Evolutionary conservation across 2,797 vertebrate species (phyloP).

Genomic region (Mionectes olivaceus): DNA sequence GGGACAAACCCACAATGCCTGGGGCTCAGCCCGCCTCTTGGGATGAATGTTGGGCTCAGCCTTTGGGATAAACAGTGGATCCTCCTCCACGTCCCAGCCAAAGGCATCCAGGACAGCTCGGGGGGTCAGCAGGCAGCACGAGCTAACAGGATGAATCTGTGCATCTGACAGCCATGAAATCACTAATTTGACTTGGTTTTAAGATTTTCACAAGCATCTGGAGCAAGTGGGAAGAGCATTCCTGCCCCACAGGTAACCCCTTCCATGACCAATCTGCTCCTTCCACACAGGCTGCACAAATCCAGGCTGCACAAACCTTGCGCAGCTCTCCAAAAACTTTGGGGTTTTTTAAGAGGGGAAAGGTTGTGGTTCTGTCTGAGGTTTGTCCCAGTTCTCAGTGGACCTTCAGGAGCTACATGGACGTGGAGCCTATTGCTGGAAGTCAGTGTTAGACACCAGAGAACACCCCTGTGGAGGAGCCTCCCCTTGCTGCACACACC

Average conservation of each 20-base stretch:
- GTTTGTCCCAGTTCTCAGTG: neutral
- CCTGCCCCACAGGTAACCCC: neutral
- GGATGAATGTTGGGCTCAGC: neutral
- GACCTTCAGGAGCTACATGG: neutral
- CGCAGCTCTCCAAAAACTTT: neutral
- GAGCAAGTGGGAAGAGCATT: rapidly evolving
- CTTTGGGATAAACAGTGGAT: neutral
- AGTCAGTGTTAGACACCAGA: neutral
- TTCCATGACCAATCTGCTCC: neutral
- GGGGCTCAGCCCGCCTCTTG: neutral
- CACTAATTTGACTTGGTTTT: neutral
- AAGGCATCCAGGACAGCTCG: rapidly evolving
- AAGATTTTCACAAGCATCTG: neutral
- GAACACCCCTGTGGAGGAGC: rapidly evolving
- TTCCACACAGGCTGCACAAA: too few species aligned
- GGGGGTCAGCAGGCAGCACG: rapidly evolving
- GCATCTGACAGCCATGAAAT: neutral
- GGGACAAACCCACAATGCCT: rapidly evolving
- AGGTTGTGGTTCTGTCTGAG: neutral
- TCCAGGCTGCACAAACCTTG: neutral
- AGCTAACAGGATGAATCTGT: neutral
- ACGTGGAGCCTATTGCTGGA: neutral
- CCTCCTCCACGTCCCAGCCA: neutral
- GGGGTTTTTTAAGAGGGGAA: neutral
- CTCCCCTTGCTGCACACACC: neutral